Base-by-base conservation (phyloP, 2,888 invertebrate species). In the Apotomis betuletana region DNA sequence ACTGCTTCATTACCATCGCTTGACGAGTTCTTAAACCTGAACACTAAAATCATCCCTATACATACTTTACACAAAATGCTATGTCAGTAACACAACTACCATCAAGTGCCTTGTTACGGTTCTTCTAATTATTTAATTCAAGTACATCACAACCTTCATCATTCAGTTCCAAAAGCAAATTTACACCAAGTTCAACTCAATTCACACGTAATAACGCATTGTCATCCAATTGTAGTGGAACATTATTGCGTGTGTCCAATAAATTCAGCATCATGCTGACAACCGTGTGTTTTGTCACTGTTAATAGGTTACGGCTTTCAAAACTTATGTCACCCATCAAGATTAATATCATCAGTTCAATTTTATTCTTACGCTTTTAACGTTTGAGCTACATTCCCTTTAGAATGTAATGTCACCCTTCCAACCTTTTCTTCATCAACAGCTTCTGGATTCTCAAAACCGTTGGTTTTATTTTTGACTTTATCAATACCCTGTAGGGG, bases 241-340 rank as follows among this genome's bases (percentile, higher is more conserved):
- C 59, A 55, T 15, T 44, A 69, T 65, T 46, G 59, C 69, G 57
- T 64, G 57, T 57, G 15, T 64, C 64, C 76, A 84, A 90, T 91
- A 91, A 90, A 91, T 90, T 87, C 84, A 78, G 75, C 78, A 87
- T 90, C 89, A 88, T 80, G 86, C 78, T 90, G 90, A 90, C 91
- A 91, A 86, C 87, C 91, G 89, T 82, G 79, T 90, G 88, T 87
- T 89, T 86, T 90, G 89, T 89, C 88, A 88, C 78, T 87, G 87
- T 84, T 90, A 90, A 89, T 90, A 89, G 88, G 87, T 85, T 81
- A 85, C 86, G 86, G 86, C 83, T 87, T 85, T 87, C 83, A 83
- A 86, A 88, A 85, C 84, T 78, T 86, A 84, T 86, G 87, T 82
- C 83, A 83, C 77, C 79, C 78, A 77, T 82, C 76, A 67, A 55